A percentile compares a stretch with the other conserved stretches of the same genome.
Conservation (phyloP, 2,888 invertebrate genomes). For the Gastracanthus pulcherrimus region DNA sequence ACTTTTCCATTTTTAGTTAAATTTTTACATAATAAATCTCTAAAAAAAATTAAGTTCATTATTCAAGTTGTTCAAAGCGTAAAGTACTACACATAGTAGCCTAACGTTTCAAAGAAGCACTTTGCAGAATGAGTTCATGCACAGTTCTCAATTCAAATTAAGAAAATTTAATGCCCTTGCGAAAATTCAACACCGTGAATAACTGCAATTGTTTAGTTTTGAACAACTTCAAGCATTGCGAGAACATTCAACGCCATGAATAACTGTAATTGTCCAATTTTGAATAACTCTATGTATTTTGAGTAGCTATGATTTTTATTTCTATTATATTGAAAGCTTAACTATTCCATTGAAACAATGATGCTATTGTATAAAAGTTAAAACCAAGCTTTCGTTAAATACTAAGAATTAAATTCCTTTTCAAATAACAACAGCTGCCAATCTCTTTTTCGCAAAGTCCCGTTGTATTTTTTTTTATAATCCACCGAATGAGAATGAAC, state of each 20-base stretch:
- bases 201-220: no score
- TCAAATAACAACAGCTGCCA: neutral
- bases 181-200: neutral
- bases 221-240: no score
- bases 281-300: no score
- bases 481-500: neutral
- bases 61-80: neutral
- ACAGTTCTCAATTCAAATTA: neutral
- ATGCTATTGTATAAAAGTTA: no score
- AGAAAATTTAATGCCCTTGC: neutral
- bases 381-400: no score
- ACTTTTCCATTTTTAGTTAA: neutral
- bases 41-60: neutral
- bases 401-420: neutral
- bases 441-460: neutral
- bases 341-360: no score
- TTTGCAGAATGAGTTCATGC: neutral
- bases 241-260: no score
- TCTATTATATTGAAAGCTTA: no score
- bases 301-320: no score
- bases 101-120: constrained; percentile 1
- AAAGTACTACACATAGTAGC: no score
- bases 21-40: constrained; percentile 6
- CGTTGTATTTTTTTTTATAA: neutral
- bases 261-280: no score